Evolutionary conservation across 30 jellyfish, hydroid and myxozoan species (phyloP).

Genomic region (Pseudorhiza aurosa): DNA sequence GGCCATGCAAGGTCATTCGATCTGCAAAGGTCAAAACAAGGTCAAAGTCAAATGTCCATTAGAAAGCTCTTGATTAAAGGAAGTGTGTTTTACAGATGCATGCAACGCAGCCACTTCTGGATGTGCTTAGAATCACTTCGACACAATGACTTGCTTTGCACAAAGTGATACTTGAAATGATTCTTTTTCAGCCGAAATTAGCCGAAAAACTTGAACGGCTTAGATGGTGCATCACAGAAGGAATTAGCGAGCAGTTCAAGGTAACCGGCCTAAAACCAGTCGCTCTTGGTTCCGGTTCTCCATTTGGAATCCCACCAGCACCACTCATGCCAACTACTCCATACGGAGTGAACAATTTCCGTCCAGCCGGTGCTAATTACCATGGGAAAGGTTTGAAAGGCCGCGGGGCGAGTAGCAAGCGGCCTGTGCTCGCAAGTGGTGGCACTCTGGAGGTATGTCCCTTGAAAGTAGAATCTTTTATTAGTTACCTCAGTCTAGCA

Average conservation of each 20-base stretch:
- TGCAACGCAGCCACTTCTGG: too few species aligned
- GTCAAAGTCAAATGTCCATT: too few species aligned
- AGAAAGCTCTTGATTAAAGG: too few species aligned
- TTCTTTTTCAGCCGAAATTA: slow-evolving; percentile 69
- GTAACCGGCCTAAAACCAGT: slow-evolving; percentile 75
- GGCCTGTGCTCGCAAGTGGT: slow-evolving; percentile 92
- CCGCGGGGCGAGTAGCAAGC: slow-evolving; percentile 91
- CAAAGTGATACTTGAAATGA: too few species aligned
- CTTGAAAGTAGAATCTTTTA: too few species aligned
- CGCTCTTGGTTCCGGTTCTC: slow-evolving; percentile 45
- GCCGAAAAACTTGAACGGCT: slow-evolving; percentile 90
- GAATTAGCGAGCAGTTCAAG: slow-evolving; percentile 78
- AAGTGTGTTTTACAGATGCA: too few species aligned
- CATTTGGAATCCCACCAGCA: slow-evolving; percentile 77
- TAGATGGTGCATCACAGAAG: slow-evolving; percentile 96
- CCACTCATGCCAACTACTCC: slow-evolving; percentile 64
- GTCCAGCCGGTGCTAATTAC: slow-evolving; percentile 71
- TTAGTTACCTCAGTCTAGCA: too few species aligned
- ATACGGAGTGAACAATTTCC: slow-evolving; percentile 64
- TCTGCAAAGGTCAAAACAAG: too few species aligned
- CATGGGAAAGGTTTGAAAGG: slow-evolving; percentile 69
- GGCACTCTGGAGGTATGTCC: slow-evolving; percentile 90
- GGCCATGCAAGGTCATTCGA: too few species aligned
- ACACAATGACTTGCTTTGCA: too few species aligned
- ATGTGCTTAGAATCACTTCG: too few species aligned